phyloP scores from a whole-genome alignment of 1,140 invertebrate genomes.

The Tetramorium alpestre region DNA sequence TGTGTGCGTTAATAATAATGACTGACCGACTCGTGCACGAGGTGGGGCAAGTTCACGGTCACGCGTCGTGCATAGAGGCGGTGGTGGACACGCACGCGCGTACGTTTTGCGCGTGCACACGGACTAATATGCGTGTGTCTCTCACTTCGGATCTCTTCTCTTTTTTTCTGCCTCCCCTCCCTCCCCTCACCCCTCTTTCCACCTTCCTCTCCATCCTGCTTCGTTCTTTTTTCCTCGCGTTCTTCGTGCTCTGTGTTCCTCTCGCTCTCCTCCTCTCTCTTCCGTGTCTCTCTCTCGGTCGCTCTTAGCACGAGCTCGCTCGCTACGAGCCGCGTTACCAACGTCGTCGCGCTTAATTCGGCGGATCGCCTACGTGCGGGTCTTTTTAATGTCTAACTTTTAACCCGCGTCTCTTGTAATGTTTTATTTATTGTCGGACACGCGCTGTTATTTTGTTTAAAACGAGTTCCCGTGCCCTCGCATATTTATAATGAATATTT shows the following conservation, averaged over 20 bases:
- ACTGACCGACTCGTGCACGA: slow-evolving; percentile 77
- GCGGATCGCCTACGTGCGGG: slow-evolving; percentile 39
- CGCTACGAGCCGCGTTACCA: slow-evolving; percentile 10
- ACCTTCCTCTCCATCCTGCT: too few species aligned
- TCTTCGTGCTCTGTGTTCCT: background rate
- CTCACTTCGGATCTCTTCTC: slow-evolving; percentile 1
- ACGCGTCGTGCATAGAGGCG: slow-evolving; percentile 69
- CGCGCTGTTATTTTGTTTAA: slow-evolving; percentile 5
- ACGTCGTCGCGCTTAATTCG: slow-evolving; percentile 51
- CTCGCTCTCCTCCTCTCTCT: slow-evolving; percentile 25
- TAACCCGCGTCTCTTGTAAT: slow-evolving; percentile 32
- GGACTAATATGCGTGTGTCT: slow-evolving; percentile 34
- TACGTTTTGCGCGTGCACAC: slow-evolving; percentile 67
- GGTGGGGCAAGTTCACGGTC: slow-evolving; percentile 82
- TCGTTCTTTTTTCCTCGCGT: background rate
- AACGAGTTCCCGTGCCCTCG: background rate
- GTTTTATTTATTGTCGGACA: slow-evolving; percentile 41
- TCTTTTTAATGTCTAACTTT: slow-evolving; percentile 42
- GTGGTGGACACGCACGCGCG: slow-evolving; percentile 66
- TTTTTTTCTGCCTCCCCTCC: background rate
- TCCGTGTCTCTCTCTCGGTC: background rate
- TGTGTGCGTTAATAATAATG: slow-evolving; percentile 79
- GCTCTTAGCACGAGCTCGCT: background rate
- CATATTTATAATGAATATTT: slow-evolving; percentile 39
- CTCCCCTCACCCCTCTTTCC: too few species aligned